Evolutionary conservation across 64 coral and sea anemone genomes (phyloP).

Genomic region (Trachythela sp.): DNA sequence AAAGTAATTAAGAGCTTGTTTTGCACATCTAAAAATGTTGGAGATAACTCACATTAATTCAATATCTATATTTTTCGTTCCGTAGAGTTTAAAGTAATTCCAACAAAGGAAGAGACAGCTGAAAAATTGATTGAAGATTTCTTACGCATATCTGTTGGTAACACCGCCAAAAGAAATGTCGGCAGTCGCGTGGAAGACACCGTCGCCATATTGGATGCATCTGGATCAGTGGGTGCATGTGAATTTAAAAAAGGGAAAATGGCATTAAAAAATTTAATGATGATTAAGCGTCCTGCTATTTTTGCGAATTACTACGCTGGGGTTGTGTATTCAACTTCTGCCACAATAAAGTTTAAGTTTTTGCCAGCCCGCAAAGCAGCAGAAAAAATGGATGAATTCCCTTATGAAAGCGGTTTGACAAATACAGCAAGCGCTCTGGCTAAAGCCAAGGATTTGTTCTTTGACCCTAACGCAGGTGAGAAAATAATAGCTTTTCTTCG

Average conservation of each 20-base stretch:
- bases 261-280: background rate
- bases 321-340: background rate
- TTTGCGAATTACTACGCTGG: background rate
- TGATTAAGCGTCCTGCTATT: background rate
- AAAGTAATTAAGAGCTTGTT: too few relatives aligned
- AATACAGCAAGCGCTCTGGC: background rate
- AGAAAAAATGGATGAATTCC: background rate
- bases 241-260: background rate
- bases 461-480: background rate
- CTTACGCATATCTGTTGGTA: background rate
- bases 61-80: background rate
- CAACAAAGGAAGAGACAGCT: background rate
- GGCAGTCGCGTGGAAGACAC: background rate
- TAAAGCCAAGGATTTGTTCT: background rate
- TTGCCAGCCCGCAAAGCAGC: background rate
- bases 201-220: background rate
- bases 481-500: background rate
- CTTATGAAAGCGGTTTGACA: background rate
- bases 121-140: background rate
- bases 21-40: too few relatives aligned
- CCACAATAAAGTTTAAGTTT: background rate
- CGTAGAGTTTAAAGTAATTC: background rate
- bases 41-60: too few relatives aligned
- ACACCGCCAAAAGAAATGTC: background rate
- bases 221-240: background rate